Base-by-base conservation (phyloP, 2,797 vertebrate genomes). In the Cyprinodon diabolis region DNA sequence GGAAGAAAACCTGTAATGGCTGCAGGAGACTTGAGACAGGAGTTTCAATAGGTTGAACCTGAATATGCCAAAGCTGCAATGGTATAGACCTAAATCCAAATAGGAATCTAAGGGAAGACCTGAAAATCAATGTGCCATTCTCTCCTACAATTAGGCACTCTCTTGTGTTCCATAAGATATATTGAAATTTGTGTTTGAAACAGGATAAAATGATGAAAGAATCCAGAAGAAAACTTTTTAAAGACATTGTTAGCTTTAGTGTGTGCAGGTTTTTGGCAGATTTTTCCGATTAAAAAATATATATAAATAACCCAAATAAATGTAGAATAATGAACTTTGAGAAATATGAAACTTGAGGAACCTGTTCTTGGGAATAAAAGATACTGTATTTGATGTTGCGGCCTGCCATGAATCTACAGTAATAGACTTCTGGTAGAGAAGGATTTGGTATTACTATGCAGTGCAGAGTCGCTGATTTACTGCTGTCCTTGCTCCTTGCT, bases 381-480 rank as follows among this genome's bases (percentile, higher is more conserved):
- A 30, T 21, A n/a, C 21, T 4, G 11, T 13, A 43, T 57, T 58
- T 75, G 72, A 69, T 37, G 43, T 54, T 8, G 11, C 14, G 17
- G 67, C 40, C 37, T 67, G 45, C 43, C 8, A 6, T 68, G 68
- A 49, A 57, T 68, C 52, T 68, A 9, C 68, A 71, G 40, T 47
- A 25, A 68, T 17, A 69, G 12, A 37, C 72, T 74, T 74, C 49
- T 76, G 65, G 70, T 75, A 8, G 65, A 76, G 69, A 45, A 35
- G 69, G 85, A 79, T 90, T 87, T 81, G 66, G 83, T 82, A 60
- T 85, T 77, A 74, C 66, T 72, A 74, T 55, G 62, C 71, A 72
- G 85, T 66, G 86, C 84, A 54, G 51, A 82, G 78, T 23, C 56
- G 83, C 85, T 87, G 89, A 90, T 91, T 87, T 86, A 84, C 62